Percentiles rank a stretch among this genome's conserved stretches.
Conservation (phyloP, 64 coral and sea anemone species). For the Catalaphyllia jardinei region DNA sequence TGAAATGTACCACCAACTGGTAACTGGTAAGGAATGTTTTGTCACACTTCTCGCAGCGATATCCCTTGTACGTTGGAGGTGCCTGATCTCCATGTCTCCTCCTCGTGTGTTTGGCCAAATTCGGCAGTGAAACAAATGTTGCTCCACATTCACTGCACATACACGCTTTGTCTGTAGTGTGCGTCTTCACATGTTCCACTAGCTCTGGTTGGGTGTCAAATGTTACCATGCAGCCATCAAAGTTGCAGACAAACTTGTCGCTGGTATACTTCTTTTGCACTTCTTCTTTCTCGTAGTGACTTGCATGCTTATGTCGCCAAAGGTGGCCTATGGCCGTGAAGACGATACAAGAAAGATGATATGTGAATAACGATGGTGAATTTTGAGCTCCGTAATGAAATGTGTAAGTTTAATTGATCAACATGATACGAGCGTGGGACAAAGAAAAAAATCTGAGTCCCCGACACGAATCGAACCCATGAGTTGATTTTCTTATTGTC, state of each 20-base stretch:
- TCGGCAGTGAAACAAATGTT: conserved; percentile 59
- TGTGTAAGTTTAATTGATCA: too few relatives aligned
- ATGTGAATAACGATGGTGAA: too few relatives aligned
- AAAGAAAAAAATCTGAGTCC: too few relatives aligned
- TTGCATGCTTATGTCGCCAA: conserved; percentile 88
- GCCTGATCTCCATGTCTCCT: conserved; percentile 44
- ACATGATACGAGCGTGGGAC: too few relatives aligned
- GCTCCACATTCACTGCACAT: conserved; percentile 68
- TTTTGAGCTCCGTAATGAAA: too few relatives aligned
- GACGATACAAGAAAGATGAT: too few relatives aligned
- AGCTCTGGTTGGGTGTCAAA: conserved; percentile 64
- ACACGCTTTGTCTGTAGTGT: conserved; percentile 43
- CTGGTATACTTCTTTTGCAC: conserved; percentile 58
- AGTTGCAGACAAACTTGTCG: conserved; percentile 50
- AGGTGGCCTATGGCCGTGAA: conserved; percentile 52
- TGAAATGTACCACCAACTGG: conserved; percentile 68
- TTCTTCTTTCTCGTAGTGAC: conserved; percentile 78
- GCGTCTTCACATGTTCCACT: conserved; percentile 33
- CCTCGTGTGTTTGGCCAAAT: conserved; percentile 66
- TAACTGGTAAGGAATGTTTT: conserved; percentile 61
- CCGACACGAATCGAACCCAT: too few relatives aligned
- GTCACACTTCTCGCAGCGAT: conserved; percentile 66
- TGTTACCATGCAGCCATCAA: conserved; percentile 44
- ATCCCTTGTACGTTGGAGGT: neutral
- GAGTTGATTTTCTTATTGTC: too few relatives aligned